These are phyloP conservation scores for Pararge aegeria DNA, from an alignment of 1,140 invertebrate species.

Conservation along the genomic window DNA sequence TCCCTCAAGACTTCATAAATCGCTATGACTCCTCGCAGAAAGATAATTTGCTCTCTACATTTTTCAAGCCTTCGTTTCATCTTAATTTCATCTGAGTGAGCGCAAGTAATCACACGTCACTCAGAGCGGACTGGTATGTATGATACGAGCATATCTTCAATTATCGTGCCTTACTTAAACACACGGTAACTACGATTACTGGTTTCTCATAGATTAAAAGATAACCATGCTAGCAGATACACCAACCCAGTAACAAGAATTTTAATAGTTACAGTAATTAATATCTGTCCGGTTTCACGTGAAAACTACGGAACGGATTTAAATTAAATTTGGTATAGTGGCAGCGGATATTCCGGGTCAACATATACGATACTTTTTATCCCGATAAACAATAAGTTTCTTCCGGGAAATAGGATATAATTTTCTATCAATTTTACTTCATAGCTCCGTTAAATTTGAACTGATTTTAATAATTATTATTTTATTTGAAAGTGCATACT, in stretches of 20 bases:
- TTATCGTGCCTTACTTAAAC: constrained; percentile 78
- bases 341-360: too few relatives aligned
- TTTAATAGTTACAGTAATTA: too few relatives aligned
- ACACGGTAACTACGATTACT: constrained; percentile 61
- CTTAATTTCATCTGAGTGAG: constrained; percentile 51
- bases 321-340: too few relatives aligned
- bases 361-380: too few relatives aligned
- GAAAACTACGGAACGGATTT: too few relatives aligned
- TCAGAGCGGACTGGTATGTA: constrained; percentile 54
- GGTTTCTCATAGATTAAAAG: constrained; percentile 53
- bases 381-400: too few relatives aligned
- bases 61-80: constrained; percentile 29
- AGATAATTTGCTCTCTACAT: constrained; percentile 19
- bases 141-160: constrained; percentile 73
- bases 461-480: too few relatives aligned
- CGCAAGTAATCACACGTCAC: constrained; percentile 68
- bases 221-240: neutral
- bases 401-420: too few relatives aligned
- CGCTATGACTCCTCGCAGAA: neutral
- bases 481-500: too few relatives aligned
- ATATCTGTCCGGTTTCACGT: too few relatives aligned
- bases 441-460: too few relatives aligned
- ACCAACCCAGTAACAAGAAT: neutral
- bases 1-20: neutral
- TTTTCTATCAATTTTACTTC: too few relatives aligned